Evolutionary conservation across 2,797 vertebrate species (phyloP).

Genomic region (Ibycter americanus): DNA sequence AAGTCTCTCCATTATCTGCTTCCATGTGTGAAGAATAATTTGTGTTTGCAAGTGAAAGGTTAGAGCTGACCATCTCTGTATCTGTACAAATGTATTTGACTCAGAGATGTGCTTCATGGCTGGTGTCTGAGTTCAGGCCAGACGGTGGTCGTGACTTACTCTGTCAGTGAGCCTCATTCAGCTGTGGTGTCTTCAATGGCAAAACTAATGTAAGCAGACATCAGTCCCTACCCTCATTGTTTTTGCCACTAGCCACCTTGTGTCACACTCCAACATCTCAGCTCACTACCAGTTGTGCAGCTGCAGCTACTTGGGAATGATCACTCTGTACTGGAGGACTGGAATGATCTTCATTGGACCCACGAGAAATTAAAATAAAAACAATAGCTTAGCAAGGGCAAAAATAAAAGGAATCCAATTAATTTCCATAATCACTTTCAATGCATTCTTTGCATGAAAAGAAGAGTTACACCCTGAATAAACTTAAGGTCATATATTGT

Average conservation of each 20-base stretch:
- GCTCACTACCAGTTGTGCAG: neutral
- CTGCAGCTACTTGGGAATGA: neutral
- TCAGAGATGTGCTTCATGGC: neutral
- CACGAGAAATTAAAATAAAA: neutral
- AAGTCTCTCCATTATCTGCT: neutral
- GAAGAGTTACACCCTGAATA: neutral
- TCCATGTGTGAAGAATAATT: neutral
- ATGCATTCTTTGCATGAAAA: neutral
- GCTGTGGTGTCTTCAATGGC: neutral
- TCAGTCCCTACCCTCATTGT: too few species aligned
- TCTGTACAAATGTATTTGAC: neutral
- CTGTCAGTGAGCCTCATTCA: neutral
- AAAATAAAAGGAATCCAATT: neutral
- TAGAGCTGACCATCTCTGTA: neutral
- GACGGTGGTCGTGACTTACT: neutral
- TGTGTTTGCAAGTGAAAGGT: neutral
- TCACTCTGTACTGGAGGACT: neutral
- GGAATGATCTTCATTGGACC: neutral
- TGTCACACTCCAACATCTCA: neutral
- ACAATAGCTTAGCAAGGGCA: neutral
- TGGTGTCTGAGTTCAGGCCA: neutral
- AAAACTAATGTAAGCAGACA: neutral
- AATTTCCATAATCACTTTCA: neutral
- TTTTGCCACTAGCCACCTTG: neutral
- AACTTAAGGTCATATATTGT: neutral